Conservation (phyloP, 2,888 invertebrate genomes). For the Diloba caeruleocephala region DNA sequence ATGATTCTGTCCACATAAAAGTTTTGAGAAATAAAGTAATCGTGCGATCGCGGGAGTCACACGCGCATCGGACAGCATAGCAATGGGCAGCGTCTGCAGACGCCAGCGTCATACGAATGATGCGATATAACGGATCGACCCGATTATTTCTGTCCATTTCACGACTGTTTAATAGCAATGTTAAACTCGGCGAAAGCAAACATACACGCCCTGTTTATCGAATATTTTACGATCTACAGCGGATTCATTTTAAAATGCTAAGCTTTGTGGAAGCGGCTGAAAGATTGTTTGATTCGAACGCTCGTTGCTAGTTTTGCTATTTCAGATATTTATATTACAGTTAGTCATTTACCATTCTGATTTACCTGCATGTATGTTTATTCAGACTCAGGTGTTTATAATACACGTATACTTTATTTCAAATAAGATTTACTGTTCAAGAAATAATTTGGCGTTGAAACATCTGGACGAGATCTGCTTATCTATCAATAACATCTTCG, state of each 20-base stretch:
- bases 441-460: slow-evolving; percentile 80
- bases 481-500: slow-evolving; percentile 60
- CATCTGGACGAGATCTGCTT: slow-evolving; percentile 75
- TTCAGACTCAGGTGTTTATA: slow-evolving; percentile 85
- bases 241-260: slow-evolving; percentile 87
- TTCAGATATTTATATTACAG: slow-evolving; percentile 87
- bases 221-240: slow-evolving; percentile 87
- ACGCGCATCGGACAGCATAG: slow-evolving; percentile 71
- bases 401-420: slow-evolving; percentile 84
- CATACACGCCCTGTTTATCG: slow-evolving; percentile 87
- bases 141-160: slow-evolving; percentile 89
- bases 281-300: slow-evolving; percentile 83
- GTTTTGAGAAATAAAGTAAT: slow-evolving; percentile 76
- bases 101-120: slow-evolving; percentile 86
- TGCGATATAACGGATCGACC: slow-evolving; percentile 87
- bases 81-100: slow-evolving; percentile 78
- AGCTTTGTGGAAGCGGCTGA: slow-evolving; percentile 83
- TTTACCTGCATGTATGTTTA: slow-evolving; percentile 86
- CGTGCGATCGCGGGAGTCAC: slow-evolving; percentile 70
- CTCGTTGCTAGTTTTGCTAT: slow-evolving; percentile 79
- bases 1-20: slow-evolving; percentile 35
- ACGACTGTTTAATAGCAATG: slow-evolving; percentile 89
- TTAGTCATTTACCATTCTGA: slow-evolving; percentile 88
- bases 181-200: slow-evolving; percentile 88
- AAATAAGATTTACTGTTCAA: slow-evolving; percentile 83